Evolutionary conservation across 2,113 vertebrate species (phyloP), one percentile per base, ranked within the genome.

Genomic region (Hemibagrus wyckioides): DNA sequence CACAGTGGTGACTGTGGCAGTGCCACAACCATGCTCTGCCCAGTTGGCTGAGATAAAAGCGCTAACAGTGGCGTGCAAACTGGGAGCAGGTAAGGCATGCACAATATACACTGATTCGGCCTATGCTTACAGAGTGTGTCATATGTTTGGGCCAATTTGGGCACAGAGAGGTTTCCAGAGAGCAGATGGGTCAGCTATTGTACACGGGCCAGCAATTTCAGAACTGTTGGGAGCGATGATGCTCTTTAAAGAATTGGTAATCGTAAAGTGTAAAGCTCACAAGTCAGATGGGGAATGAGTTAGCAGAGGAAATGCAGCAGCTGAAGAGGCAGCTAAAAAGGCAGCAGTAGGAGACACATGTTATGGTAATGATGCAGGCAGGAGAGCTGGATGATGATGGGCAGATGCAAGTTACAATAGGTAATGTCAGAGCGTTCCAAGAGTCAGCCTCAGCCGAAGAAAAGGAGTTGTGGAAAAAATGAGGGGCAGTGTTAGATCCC

Each of bases 201-300:
- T n/a, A n/a, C n/a, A n/a, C n/a, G n/a, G n/a, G n/a, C n/a, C n/a
- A n/a, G n/a, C 59, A 2, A 63, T 63, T n/a, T 2, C 59, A 9
- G 59, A 63, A 0, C 7, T 63, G 1, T 4, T 63, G n/a, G 0
- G 3, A 2, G 59, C 59, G 0, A n/a, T n/a, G 4, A 2, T 1
- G 1, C 2, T 63, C 0, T 28, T 28, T 2, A 8, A 2, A 0
- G 1, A 63, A 63, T 3, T 63, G 4, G 59, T 28, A 2, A n/a
- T 63, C 0, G 59, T n/a, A 3, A 63, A 63, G 1, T 63, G 59
- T n/a, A 10, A 2, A 1, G 59, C 8, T n/a, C n/a, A n/a, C n/a
- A n/a, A n/a, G n/a, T n/a, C n/a, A n/a, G n/a, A n/a, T n/a, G n/a
- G n/a, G n/a, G n/a, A n/a, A n/a, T n/a, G n/a, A n/a, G n/a, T n/a